Percentiles rank a stretch among this genome's conserved stretches.
phyloP scores from a whole-genome alignment of 2,113 vertebrate genomes.

The Nesogale talazaci region DNA sequence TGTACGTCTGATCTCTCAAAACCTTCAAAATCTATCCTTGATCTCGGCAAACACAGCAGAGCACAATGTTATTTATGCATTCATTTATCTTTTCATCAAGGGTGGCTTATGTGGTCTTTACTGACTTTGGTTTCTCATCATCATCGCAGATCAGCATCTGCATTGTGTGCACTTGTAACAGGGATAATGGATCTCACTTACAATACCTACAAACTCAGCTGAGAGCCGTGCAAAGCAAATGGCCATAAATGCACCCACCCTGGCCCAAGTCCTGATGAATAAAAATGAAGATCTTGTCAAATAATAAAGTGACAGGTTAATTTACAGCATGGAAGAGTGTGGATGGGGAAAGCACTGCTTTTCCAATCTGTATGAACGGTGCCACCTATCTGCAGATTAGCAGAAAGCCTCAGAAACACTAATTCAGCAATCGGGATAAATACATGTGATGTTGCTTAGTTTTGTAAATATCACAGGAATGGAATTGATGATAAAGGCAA shows the following conservation, averaged over 20 bases:
- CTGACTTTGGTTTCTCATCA: slow-evolving; percentile 93
- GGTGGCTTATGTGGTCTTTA: slow-evolving; percentile 93
- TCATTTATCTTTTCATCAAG: slow-evolving; percentile 96
- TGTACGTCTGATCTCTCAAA: slow-evolving; percentile 93
- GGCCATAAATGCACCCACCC: slow-evolving; percentile 91
- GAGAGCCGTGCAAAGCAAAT: slow-evolving; percentile 90
- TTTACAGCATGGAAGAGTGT: slow-evolving; percentile 89
- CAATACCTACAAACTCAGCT: slow-evolving; percentile 92
- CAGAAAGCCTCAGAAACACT: slow-evolving; percentile 86
- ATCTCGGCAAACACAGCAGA: slow-evolving; percentile 95
- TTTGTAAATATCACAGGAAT: slow-evolving; percentile 92
- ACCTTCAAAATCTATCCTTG: slow-evolving; percentile 95
- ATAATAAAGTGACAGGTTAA: slow-evolving; percentile 95
- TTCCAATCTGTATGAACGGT: slow-evolving; percentile 95
- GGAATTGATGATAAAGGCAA: slow-evolving; percentile 94
- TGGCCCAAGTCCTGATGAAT: slow-evolving; percentile 92
- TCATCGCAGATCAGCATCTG: slow-evolving; percentile 90
- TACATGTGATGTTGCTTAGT: slow-evolving; percentile 88
- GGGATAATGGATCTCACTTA: slow-evolving; percentile 93
- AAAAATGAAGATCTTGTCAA: slow-evolving; percentile 96
- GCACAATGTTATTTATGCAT: slow-evolving; percentile 94
- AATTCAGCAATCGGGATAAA: slow-evolving; percentile 86
- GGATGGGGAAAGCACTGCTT: slow-evolving; percentile 84
- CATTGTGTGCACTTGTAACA: slow-evolving; percentile 93
- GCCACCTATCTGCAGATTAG: slow-evolving; percentile 96